Percentiles rank a stretch among this genome's conserved stretches.
These are phyloP conservation scores for Lutjanus erythropterus DNA, from an alignment of 2,113 vertebrate genomes.

Conservation along the genomic window DNA sequence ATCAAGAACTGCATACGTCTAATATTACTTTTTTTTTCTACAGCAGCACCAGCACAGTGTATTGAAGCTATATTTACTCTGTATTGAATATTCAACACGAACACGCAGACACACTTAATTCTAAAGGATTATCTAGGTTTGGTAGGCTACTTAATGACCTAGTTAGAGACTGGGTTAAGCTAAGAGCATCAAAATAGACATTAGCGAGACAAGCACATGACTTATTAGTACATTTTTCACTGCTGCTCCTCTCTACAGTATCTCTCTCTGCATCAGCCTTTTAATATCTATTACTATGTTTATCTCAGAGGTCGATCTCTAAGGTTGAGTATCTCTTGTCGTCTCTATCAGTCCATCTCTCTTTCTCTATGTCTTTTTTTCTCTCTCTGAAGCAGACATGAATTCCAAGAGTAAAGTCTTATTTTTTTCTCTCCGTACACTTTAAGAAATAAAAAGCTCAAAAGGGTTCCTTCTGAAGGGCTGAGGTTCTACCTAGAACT, in stretches of 20 bases:
- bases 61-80: slow-evolving; percentile 68
- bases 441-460: too few relatives aligned
- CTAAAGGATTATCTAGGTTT: slow-evolving; percentile 74
- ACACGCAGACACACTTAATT: slow-evolving; percentile 60
- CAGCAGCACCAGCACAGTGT: slow-evolving; percentile 25
- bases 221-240: slow-evolving; percentile 37
- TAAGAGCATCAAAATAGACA: slow-evolving; percentile 72
- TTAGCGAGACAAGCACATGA: slow-evolving; percentile 66
- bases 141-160: slow-evolving; percentile 75
- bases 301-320: slow-evolving; percentile 43
- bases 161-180: slow-evolving; percentile 71
- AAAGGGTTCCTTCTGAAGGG: too few relatives aligned
- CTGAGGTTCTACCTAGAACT: too few relatives aligned
- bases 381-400: slow-evolving; percentile 6
- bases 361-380: neutral
- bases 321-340: slow-evolving; percentile 39
- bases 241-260: slow-evolving; percentile 29
- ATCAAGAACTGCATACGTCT: slow-evolving; percentile 35
- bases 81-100: slow-evolving; percentile 67
- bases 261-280: slow-evolving; percentile 30
- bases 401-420: slow-evolving; percentile 31
- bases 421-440: slow-evolving; percentile 24
- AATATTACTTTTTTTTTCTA: slow-evolving; percentile 35
- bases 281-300: slow-evolving; percentile 49
- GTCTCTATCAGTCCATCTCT: slow-evolving; percentile 23